Evolutionary conservation across 2,888 invertebrate species (phyloP), one percentile per base, ranked within the genome.

Genomic region (Acheta domesticus): DNA sequence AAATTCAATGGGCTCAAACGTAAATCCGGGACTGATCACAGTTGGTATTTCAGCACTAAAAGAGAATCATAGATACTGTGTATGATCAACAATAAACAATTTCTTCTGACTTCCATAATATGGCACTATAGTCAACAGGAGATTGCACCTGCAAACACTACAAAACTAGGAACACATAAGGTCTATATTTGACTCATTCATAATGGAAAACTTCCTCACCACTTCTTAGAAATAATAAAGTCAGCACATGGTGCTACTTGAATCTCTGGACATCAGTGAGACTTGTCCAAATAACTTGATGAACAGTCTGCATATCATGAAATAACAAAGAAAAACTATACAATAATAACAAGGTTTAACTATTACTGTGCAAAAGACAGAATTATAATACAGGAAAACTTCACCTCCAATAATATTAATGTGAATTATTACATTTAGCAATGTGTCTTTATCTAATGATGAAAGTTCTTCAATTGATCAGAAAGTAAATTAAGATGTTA

Each of bases 101-200:
- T 62, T 19, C 14, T 62, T 62, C n/a, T 62, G 62, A 19, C 62
- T n/a, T 62, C n/a, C 62, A 14, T 19, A 62, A 62, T 62, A 62
- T 62, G 62, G 62, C 62, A 62, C 62, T 62, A 36, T 36, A 62
- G 62, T 62, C 62, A 62, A 62, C 62, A 62, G 62, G 62, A 62
- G n/a, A n/a, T 62, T 62, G 14, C n/a, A 62, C 62, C 62, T 62
- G 62, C 62, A 14, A 36, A 36, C n/a, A 19, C 62, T 62, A 62
- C 62, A 19, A 62, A 62, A 62, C 62, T 62, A 62, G 62, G 62
- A 62, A 62, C 62, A 62, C 62, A 62, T 62, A 12, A n/a, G 62
- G 62, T 62, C 62, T 62, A n/a, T n/a, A 19, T 62, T 19, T 62
- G 62, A 62, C 62, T 62, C 62, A 62, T 62, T 62, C n/a, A 62